phyloP scores from a whole-genome alignment of 2,797 vertebrate species.

The Aselliscus stoliczkanus region DNA sequence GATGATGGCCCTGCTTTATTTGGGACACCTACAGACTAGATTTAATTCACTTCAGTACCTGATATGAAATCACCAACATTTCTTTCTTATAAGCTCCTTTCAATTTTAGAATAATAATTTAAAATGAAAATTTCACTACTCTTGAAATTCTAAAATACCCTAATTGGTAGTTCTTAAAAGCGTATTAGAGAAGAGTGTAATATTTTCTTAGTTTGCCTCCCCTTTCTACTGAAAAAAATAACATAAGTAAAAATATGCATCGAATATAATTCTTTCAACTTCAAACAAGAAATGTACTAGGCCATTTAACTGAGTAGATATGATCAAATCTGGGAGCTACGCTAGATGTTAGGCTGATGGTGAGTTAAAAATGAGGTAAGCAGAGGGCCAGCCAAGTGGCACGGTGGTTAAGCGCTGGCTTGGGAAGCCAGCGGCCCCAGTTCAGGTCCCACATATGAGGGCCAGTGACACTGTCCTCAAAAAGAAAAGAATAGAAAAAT shows the following conservation, averaged over 20 bases:
- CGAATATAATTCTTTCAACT: constrained; percentile 22
- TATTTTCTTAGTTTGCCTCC: background rate
- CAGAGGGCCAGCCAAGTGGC: no score
- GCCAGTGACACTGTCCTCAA: no score
- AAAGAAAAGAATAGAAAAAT: no score
- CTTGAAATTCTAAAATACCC: constrained; percentile 21
- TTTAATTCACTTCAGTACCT: background rate
- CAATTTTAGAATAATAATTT: constrained; percentile 2
- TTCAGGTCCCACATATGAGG: no score
- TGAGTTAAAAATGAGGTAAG: constrained; percentile 1
- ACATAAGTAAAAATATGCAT: background rate
- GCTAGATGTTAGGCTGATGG: background rate
- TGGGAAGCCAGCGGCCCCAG: no score
- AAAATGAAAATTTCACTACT: constrained; percentile 4
- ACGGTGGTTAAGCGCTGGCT: no score
- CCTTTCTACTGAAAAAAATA: background rate
- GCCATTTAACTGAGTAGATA: background rate
- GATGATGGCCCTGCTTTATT: background rate
- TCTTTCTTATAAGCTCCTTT: background rate
- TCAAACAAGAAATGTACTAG: background rate
- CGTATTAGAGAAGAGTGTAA: background rate
- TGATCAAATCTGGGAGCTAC: background rate
- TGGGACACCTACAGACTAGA: background rate
- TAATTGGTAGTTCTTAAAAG: background rate
- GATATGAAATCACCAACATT: background rate